Percentiles rank a stretch among this genome's conserved stretches.
These are phyloP conservation scores for Hypena proboscidalis DNA, from an alignment of 2,888 invertebrate species.

Conservation along the genomic window DNA sequence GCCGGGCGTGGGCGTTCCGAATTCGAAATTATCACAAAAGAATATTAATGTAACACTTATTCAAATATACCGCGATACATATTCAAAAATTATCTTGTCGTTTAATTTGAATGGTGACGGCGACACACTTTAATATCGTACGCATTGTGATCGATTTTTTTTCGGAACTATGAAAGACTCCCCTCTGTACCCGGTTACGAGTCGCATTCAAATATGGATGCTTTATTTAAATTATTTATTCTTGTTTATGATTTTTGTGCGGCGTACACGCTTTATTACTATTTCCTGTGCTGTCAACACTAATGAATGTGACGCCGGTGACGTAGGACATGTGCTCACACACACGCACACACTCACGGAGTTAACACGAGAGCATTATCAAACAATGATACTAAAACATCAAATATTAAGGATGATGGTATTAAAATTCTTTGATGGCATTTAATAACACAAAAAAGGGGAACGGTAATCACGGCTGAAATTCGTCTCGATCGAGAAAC, in stretches of 20 bases:
- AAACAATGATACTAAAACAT: slow-evolving; percentile 37
- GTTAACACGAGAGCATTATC: slow-evolving; percentile 27
- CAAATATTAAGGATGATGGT: slow-evolving; percentile 44
- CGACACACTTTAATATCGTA: slow-evolving; percentile 65
- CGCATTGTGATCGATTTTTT: slow-evolving; percentile 64
- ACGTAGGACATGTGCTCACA: slow-evolving; percentile 64
- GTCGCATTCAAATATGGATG: slow-evolving; percentile 72
- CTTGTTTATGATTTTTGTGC: slow-evolving; percentile 73
- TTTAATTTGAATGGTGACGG: slow-evolving; percentile 76
- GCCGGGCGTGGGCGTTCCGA: slow-evolving; percentile 78
- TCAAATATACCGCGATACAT: slow-evolving; percentile 80
- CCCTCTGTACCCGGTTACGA: slow-evolving; percentile 61
- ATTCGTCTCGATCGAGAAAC: slow-evolving; percentile 82
- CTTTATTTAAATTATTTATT: slow-evolving; percentile 72
- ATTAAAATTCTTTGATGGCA: slow-evolving; percentile 65
- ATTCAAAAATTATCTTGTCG: slow-evolving; percentile 79
- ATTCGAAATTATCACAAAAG: slow-evolving; percentile 83
- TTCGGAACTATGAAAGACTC: slow-evolving; percentile 56
- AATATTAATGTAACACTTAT: slow-evolving; percentile 85
- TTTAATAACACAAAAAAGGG: slow-evolving; percentile 72
- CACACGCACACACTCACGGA: slow-evolving; percentile 5
- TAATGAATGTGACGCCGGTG: slow-evolving; percentile 71
- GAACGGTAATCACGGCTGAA: slow-evolving; percentile 72
- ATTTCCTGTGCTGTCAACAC: slow-evolving; percentile 78
- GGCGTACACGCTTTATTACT: slow-evolving; percentile 67